phyloP scores from a whole-genome alignment of 1,140 invertebrate genomes.

The Ditylenchus dipsaci region DNA sequence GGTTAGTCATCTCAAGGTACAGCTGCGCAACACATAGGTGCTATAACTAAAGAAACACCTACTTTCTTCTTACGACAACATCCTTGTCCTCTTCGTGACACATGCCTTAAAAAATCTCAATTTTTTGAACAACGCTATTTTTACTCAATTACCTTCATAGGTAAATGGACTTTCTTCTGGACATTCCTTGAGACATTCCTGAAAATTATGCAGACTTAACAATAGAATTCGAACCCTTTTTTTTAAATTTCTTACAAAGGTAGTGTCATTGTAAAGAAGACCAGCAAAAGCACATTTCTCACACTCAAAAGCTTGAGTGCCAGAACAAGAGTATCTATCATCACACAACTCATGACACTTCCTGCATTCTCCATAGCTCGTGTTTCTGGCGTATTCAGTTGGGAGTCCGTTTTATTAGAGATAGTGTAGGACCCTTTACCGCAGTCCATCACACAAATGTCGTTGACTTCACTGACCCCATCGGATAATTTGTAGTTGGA shows the following conservation, averaged over 20 bases:
- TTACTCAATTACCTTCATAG: slow-evolving; percentile 11
- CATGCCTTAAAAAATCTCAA: background rate
- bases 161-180: slow-evolving; percentile 30
- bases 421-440: slow-evolving; percentile 35
- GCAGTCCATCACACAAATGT: slow-evolving; percentile 26
- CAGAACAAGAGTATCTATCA: slow-evolving; percentile 20
- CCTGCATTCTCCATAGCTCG: slow-evolving; percentile 24
- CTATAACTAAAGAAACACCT: slow-evolving; percentile 5
- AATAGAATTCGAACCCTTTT: background rate
- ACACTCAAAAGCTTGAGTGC: slow-evolving; percentile 14
- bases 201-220: slow-evolving; percentile 10
- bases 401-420: background rate
- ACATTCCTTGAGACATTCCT: slow-evolving; percentile 35
- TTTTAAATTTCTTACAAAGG: slow-evolving; percentile 12
- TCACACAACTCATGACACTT: slow-evolving; percentile 38
- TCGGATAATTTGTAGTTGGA: slow-evolving; percentile 14
- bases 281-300: slow-evolving; percentile 34
- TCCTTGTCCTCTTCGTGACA: slow-evolving; percentile 20
- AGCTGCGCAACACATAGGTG: too few relatives aligned
- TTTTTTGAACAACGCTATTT: too few relatives aligned
- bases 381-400: background rate
- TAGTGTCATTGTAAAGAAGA: slow-evolving; percentile 17
- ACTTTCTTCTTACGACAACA: background rate
- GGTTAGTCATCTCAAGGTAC: too few relatives aligned
- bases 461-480: background rate